Base-by-base conservation (phyloP, 2,113 vertebrate genomes). In the Apteryx owenii region DNA sequence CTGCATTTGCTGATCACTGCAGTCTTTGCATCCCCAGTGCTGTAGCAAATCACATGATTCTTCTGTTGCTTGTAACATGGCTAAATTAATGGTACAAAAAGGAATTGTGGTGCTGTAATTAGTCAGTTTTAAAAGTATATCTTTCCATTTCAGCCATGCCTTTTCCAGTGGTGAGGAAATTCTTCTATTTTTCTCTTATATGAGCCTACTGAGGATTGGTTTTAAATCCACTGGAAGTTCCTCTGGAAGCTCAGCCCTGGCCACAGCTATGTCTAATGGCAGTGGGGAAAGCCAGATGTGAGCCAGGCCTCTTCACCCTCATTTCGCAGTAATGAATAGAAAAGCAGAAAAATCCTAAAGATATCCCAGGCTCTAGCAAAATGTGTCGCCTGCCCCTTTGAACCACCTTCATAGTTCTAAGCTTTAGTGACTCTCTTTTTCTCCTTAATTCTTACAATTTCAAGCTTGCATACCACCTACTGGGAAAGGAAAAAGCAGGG, bases 321-420 rank as follows among this genome's bases (percentile, higher is more conserved):
- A 0, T 29, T 79, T 40, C 64, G 44, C 61, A 26, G 68, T 26
- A 60, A 16, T 8, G n/a, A 46, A 19, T 18, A 71, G 31, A 61
- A 50, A 65, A 76, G 36, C 16, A 54, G 46, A 54, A 65, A 40
- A 36, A 71, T 64, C 36, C 10, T 42, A 36, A 83, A 73, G 51
- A 61, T 44, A 71, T 4, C 10, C 0, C 0, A n/a, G 53, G 17
- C 2, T 1, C 33, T 58, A 36, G 25, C 0, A 0, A 25, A 33
- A 25, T 1, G 1, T 50, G 13, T 56, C 62, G 44, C 5, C 53
- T 69, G 14, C 53, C 18, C n/a, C 50, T 83, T 60, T 65, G n/a
- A 58, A 60, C 21, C 6, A 7, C 29, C 26, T 89, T 69, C 51
- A 29, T 33, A 82, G 76, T 51, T 33, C 61, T 51, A 66, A 58